A percentile compares a stretch with the other conserved stretches of the same genome.
Evolutionary conservation across 2,113 vertebrate species (phyloP).

Genomic region (Ictalurus furcatus): DNA sequence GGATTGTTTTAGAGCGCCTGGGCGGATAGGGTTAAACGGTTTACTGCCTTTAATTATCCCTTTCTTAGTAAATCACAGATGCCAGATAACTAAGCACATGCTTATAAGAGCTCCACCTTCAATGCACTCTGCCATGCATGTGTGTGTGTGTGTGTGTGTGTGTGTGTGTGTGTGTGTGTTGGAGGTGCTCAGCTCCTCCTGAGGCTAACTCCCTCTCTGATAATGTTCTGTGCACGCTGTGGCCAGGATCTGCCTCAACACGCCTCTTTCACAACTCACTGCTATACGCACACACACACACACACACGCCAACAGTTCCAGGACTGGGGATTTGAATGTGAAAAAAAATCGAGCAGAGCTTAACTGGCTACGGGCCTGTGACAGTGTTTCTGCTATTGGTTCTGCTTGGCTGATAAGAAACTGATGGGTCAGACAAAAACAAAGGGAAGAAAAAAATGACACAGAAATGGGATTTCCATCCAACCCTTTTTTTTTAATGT

Average conservation of each 20-base stretch:
- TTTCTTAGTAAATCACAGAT: constrained; percentile 18
- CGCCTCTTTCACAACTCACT: constrained; percentile 51
- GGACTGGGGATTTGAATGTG: constrained; percentile 44
- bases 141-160: constrained; percentile 11
- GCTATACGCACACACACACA: constrained; percentile 47
- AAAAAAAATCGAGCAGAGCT: constrained; percentile 25
- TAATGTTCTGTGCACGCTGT: constrained; percentile 38
- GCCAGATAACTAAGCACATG: constrained; percentile 24
- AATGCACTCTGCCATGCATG: constrained; percentile 7
- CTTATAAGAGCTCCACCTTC: constrained; percentile 32
- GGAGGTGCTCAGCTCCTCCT: constrained; percentile 29
- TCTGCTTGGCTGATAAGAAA: constrained; percentile 39
- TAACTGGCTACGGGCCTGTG: constrained; percentile 32
- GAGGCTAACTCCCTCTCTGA: constrained; percentile 42
- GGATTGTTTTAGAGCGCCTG: too few relatives aligned
- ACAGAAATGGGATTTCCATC: not conserved
- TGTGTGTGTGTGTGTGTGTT: constrained; percentile 24
- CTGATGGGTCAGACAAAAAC: constrained; percentile 25
- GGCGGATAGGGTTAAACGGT: not conserved
- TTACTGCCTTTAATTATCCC: not conserved
- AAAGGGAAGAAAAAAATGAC: not conserved
- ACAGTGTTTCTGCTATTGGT: constrained; percentile 42
- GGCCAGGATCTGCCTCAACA: constrained; percentile 56
- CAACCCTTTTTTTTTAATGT: not conserved
- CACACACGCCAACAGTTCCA: constrained; percentile 36